phyloP scores from a whole-genome alignment of 2,113 vertebrate species.

The Daboia siamensis region DNA sequence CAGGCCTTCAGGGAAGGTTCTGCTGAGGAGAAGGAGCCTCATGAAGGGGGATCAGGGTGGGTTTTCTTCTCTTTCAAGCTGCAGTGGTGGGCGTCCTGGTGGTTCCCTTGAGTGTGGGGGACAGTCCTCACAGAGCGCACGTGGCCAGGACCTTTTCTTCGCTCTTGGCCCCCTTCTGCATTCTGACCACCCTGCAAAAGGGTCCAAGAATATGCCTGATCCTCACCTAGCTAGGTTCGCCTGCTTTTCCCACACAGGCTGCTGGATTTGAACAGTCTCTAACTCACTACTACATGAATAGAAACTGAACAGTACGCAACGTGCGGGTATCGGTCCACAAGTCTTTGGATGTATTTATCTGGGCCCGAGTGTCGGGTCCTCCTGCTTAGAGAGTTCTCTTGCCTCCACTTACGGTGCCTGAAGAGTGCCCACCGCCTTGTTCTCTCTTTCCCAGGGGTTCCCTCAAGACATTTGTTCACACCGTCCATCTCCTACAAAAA shows the following conservation, averaged over 20 bases:
- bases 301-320: not conserved
- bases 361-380: not conserved
- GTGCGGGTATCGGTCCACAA: not conserved
- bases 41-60: too few species aligned
- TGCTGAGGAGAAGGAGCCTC: not conserved
- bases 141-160: too few species aligned
- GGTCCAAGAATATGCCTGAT: not conserved
- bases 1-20: not conserved
- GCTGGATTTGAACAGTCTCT: not conserved
- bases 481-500: slow-evolving; percentile 96
- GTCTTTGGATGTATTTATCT: not conserved
- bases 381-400: not conserved
- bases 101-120: not conserved
- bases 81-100: not conserved
- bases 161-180: not conserved
- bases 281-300: too few species aligned
- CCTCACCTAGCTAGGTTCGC: not conserved
- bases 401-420: slow-evolving; percentile 1
- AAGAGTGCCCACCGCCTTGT: slow-evolving; percentile 48
- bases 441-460: slow-evolving; percentile 84
- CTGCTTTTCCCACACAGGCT: not conserved
- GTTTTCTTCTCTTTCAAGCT: not conserved
- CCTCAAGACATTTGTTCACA: slow-evolving; percentile 97
- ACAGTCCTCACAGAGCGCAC: not conserved
- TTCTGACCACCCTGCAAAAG: not conserved